Conservation (phyloP, 2,113 vertebrate genomes). For the Alligator mississippiensis region DNA sequence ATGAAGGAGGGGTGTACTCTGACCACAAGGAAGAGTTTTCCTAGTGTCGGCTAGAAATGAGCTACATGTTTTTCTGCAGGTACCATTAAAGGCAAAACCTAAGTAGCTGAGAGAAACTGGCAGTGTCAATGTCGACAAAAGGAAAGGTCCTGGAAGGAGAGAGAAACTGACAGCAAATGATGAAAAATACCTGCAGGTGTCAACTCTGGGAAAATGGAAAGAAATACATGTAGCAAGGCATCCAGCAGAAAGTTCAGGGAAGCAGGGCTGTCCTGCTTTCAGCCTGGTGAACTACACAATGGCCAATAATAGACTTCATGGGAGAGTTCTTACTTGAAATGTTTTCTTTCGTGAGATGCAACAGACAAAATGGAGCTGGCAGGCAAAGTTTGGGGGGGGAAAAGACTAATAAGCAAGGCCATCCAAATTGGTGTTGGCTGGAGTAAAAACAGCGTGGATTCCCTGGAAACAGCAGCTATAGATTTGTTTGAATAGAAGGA, state of each 20-base stretch:
- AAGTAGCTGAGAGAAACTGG: constrained; percentile 21
- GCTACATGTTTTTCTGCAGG: background rate
- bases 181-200: constrained; percentile 64
- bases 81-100: constrained; percentile 30
- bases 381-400: background rate
- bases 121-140: constrained; percentile 66
- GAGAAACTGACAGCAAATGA: constrained; percentile 70
- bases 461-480: background rate
- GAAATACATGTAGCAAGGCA: constrained; percentile 49
- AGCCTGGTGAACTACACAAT: background rate
- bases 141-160: constrained; percentile 62
- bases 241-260: constrained; percentile 39
- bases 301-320: background rate
- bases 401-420: no score
- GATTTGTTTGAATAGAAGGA: background rate
- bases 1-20: constrained; percentile 1
- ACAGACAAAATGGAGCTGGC: background rate
- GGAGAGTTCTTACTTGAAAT: background rate
- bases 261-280: constrained; percentile 27
- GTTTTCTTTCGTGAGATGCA: background rate
- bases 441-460: background rate
- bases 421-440: rapidly evolving
- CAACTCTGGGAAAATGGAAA: constrained; percentile 38
- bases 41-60: background rate
- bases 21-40: rapidly evolving